Evolutionary conservation across 30 jellyfish, hydroid and myxozoan genomes (phyloP), one percentile per base, ranked within the genome.

Genomic region (Cassiopea andromeda): DNA sequence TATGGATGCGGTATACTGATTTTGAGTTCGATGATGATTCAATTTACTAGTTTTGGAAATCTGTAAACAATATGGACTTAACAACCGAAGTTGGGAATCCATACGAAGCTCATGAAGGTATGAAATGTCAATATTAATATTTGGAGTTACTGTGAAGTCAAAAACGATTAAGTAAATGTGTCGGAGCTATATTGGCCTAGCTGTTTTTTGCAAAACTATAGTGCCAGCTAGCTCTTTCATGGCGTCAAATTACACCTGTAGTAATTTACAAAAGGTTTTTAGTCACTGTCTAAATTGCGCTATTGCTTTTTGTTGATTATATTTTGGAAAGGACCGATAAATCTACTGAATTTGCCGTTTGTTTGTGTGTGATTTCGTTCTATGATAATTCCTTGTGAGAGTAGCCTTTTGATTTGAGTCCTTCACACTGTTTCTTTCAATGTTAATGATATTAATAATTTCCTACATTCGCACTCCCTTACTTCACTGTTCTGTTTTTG

Each of bases 241-340:
- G 15, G 79, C 57, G 27, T 70, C 79, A 70, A 70, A 70, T 70
- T 70, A 14, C 79, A 70, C 79, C 79, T 70, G 79, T 54, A 19
- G 15, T 70, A 2, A 67, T 19, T 12, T 7, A 2, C 54, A 27
- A 6, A 4, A 4, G 15, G 2, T 64, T 64, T 64, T 54, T 10
- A 3, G 12, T 54, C 64, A 3, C 12, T 54, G 64, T 54, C 64
- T 6, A 3, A 54, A 54, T 6, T 3, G 12, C 64, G 12, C 12
- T 54, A 54, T 6, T 54, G 38, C 38, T 27, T 27, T 27, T 27
- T 27, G 38, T 27, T 27, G 38, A 27, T 27, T 27, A 27, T 27
- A 27, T 27, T 27, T 27, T 27, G 38, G 38, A 27, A 27, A 27
- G 38, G 38, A 27, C 38, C 38, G 38, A 27, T 27, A 27, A 27